Evolutionary conservation across 2,113 vertebrate genomes (phyloP).

Genomic region (Nibea albiflora): DNA sequence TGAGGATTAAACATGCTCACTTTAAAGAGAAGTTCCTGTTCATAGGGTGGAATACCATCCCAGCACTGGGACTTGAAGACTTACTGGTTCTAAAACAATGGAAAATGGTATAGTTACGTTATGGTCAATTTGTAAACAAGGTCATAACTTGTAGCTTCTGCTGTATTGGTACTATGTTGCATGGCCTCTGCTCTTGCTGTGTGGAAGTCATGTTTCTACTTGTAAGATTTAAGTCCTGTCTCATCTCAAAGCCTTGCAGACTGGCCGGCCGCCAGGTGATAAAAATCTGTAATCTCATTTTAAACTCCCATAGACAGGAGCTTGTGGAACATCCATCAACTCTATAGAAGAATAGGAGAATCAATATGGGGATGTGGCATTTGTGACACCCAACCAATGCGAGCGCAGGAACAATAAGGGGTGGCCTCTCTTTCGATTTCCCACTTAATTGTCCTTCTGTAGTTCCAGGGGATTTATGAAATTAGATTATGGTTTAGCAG

Average conservation of each 20-base stretch:
- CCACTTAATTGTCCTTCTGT: conserved; percentile 71
- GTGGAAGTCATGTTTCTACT: conserved; percentile 61
- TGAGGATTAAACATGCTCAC: conserved; percentile 40
- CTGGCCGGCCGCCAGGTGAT: conserved; percentile 73
- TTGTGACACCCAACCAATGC: conserved; percentile 59
- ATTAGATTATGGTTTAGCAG: conserved; percentile 65
- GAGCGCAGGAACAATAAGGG: conserved; percentile 56
- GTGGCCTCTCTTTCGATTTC: conserved; percentile 62
- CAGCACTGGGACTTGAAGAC: not conserved
- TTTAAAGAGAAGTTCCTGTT: conserved; percentile 29
- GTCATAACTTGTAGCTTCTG: not conserved
- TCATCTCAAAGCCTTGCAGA: conserved; percentile 58
- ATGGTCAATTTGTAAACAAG: conserved; percentile 30
- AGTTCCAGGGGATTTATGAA: conserved; percentile 69
- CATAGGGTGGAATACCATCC: conserved; percentile 4
- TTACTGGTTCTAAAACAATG: conserved; percentile 1
- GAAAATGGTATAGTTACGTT: conserved; percentile 1
- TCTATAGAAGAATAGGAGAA: conserved; percentile 69
- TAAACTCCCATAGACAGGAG: conserved; percentile 75
- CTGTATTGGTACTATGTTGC: not conserved
- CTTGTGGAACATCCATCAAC: conserved; percentile 76
- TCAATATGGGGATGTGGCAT: conserved; percentile 70
- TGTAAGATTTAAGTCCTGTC: conserved; percentile 71
- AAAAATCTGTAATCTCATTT: conserved; percentile 83
- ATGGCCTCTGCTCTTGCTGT: conserved; percentile 17